Base-by-base conservation (phyloP, 2,113 vertebrate genomes). In the Thymallus thymallus region DNA sequence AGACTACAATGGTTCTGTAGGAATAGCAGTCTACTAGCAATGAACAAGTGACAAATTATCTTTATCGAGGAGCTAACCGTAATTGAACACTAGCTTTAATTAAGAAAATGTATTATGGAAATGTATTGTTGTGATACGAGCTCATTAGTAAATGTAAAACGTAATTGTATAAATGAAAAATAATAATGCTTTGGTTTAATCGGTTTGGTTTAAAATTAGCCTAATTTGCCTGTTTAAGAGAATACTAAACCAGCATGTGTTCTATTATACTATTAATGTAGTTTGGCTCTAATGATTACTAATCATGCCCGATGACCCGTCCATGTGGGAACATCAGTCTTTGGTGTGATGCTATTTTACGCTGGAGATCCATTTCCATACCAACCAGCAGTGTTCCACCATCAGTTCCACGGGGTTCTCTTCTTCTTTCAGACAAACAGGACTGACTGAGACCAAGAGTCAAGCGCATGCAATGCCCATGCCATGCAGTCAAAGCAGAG, bases 371-470 rank as follows among this genome's bases (percentile, higher is more conserved):
- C 75, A 26, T 76, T 74, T 84, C 79, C 80, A 92, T 94, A 94
- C 93, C 91, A 93, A 93, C 92, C 93, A 80, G 88, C 81, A 77
- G 78, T 72, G 85, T 80, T 90, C 89, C 91, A 63, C 74, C 69
- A 70, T 84, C 82, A 87, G 87, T 80, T 90, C 90, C 91, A 85
- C 84, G 75, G 73, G 76, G 63, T 76, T 78, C 63, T 78, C 87
- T 77, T 89, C 76, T 84, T 87, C 87, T 90, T 82, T 86, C 82
- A 89, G 84, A 91, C 88, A 87, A 71, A 88, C 70, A 76, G 61
- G 88, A 90, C 90, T 91, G 85, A 90, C 89, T 86, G 81, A 79
- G 85, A 90, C 89, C 86, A 82, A 78, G 77, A 81, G 68, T 18
- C 41, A 76, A 73, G 90, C 88, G 6, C 90, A 92, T 92, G 89